Evolutionary conservation across 1,140 invertebrate species (phyloP), one percentile per base, ranked within the genome.

Genomic region (Tigriopus japonicus): DNA sequence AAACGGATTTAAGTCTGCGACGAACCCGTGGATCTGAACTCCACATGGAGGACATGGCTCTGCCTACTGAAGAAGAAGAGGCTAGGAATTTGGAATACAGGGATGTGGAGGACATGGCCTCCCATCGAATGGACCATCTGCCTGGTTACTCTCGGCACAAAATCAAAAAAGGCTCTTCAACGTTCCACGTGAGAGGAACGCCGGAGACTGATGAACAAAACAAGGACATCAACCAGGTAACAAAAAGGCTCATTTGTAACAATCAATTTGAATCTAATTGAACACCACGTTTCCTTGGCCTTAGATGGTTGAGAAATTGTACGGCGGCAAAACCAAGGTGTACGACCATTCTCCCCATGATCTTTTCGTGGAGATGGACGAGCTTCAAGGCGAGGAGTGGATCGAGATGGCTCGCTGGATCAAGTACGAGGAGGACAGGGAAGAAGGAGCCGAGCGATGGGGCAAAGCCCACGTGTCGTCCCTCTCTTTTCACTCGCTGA

Each of bases 401-500:
- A 40, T 61, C 14, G 59, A 61, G 28, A 53, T 23, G 35, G 59
- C 59, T 15, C 43, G 77, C 13, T 79, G 76, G 76, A 78, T 79
- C 67, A 79, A 79, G 65, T 79, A 78, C 73, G 78, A 79, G 66
- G 78, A 79, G 65, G 74, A 77, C 65, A 71, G 76, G 12, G 75
- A 78, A 64, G 73, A 74, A 53, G 72, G 71, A 1, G 71, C 73
- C 23, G 72, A 76, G 55, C 70, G 75, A 52, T 76, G 75, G 75
- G 72, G 74, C 9, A 67, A 67, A 41, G 86, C 88, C 6, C 90
- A 94, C 70, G 87, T 96, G 9, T 86, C 90, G 7, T 90, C 88
- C 0, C 77, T 95, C 3, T 90, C 87, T 56, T 94, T 94, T 70
- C 89, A 94, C 69, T 90, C 87, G 15, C 71, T 96, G 65, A 76